Percentiles rank a stretch among this genome's conserved stretches.
Evolutionary conservation across 2,797 vertebrate genomes (phyloP).

Genomic region (Pteropus rufus): DNA sequence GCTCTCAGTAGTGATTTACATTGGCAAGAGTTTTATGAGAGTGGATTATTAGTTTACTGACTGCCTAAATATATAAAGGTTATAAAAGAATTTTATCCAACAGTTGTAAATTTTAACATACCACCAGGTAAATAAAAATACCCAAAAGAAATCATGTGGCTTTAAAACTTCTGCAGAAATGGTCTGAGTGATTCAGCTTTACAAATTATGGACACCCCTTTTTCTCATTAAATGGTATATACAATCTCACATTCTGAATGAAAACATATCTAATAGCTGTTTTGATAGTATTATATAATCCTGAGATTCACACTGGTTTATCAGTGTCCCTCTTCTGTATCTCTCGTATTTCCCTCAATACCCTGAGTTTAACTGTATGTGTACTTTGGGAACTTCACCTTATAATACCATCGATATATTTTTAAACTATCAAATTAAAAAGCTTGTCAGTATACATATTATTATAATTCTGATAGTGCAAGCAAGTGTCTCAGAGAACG

Average conservation of each 20-base stretch:
- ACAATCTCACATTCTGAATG: slow-evolving; percentile 9
- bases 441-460: not conserved
- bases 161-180: slow-evolving; percentile 43
- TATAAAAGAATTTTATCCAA: slow-evolving; percentile 65
- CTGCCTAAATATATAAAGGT: slow-evolving; percentile 69
- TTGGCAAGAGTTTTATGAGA: slow-evolving; percentile 57
- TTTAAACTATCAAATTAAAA: slow-evolving; percentile 28
- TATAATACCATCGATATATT: not conserved
- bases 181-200: not conserved
- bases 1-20: slow-evolving; percentile 66
- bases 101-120: slow-evolving; percentile 59
- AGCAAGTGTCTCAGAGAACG: not conserved
- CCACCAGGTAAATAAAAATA: slow-evolving; percentile 50
- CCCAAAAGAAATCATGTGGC: not conserved
- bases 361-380: not conserved
- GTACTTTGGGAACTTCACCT: not conserved
- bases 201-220: slow-evolving; percentile 14
- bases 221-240: not conserved
- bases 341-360: not conserved
- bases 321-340: not conserved
- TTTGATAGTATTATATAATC: not conserved
- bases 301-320: not conserved
- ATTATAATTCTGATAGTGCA: not conserved
- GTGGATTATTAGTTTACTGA: slow-evolving; percentile 61
- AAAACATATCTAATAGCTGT: not conserved